Base-by-base conservation (phyloP, 2,797 vertebrate genomes). In the Cercopithecus petaurista region DNA sequence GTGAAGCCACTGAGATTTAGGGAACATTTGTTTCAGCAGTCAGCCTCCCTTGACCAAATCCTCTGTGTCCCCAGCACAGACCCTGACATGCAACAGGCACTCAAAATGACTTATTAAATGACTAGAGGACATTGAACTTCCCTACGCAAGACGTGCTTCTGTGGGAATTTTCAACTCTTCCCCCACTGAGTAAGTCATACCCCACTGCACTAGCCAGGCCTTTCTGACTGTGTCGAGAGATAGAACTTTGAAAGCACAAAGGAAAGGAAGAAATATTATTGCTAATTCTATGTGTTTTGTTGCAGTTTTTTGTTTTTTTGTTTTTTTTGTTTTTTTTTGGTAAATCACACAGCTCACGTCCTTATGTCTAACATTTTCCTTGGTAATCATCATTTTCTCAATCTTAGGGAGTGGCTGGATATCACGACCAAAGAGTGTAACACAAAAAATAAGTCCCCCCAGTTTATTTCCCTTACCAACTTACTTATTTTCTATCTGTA, bases 381-480 rank as follows among this genome's bases (percentile, higher is more conserved):
- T 1, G 33, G 26, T n/a, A 24, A 50, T 26, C 39, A 15, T 1
- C 77, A 15, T 72, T 73, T 52, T 50, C 76, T 46, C 46, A 14
- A 1, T 15, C 1, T 28, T 19, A 30, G 14, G 5, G 61, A 3
- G 11, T n/a, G 26, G 12, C 17, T 5, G 5, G 21, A n/a, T 33
- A 59, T 57, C 43, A 36, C 1, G 22, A 57, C 12, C n/a, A 2
- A 17, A 80, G 80, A 57, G 55, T 2, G 2, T 5, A 10, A 81
- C 0, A 30, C 10, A 10, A 8, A 46, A 30, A 36, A 13, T 14
- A n/a, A 81, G 5, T 8, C 11, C 57, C 50, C 57, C 2, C 1
- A 28, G 7, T 50, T 39, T 26, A 10, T 28, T 36, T 79, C 28
- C 50, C 59, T 36, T 30, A 30, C 21, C 39, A 82, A 41, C 3